Evolutionary conservation across 2,888 invertebrate species (phyloP).

Genomic region (Amiota communis): DNA sequence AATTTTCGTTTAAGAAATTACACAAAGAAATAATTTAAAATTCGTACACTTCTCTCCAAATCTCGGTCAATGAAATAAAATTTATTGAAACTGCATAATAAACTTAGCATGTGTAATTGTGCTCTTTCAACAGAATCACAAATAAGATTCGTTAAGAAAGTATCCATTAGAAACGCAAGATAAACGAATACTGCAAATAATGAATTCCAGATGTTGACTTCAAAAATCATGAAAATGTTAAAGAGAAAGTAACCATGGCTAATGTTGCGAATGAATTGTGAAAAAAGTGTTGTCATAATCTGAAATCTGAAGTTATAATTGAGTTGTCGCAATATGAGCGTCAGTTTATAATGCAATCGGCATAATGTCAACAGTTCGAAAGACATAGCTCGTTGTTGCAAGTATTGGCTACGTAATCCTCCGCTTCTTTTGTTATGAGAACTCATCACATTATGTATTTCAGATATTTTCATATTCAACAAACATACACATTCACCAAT

Average conservation of each 20-base stretch:
- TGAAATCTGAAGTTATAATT: slow-evolving; percentile 13
- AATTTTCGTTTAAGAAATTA: too few species aligned
- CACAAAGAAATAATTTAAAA: not conserved
- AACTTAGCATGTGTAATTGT: not conserved
- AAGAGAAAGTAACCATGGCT: not conserved
- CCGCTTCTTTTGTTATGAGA: not conserved
- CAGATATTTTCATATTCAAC: not conserved
- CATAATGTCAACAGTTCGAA: not conserved
- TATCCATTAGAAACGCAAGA: slow-evolving; percentile 3
- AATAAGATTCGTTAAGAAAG: not conserved
- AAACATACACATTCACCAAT: slow-evolving; percentile 11
- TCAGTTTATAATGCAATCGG: not conserved
- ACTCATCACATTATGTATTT: not conserved
- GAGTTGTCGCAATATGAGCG: not conserved
- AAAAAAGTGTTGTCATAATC: not conserved
- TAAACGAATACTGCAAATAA: not conserved
- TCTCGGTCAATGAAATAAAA: not conserved
- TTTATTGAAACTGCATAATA: not conserved
- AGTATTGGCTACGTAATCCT: not conserved
- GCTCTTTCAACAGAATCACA: slow-evolving; percentile 10
- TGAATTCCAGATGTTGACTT: not conserved
- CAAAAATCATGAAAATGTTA: not conserved
- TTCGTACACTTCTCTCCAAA: slow-evolving; percentile 14
- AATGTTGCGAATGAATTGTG: slow-evolving; percentile 14
- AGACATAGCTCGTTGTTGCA: slow-evolving; percentile 6